phyloP scores from a whole-genome alignment of 2,888 invertebrate species.

The Dicyrtoma fusca region DNA sequence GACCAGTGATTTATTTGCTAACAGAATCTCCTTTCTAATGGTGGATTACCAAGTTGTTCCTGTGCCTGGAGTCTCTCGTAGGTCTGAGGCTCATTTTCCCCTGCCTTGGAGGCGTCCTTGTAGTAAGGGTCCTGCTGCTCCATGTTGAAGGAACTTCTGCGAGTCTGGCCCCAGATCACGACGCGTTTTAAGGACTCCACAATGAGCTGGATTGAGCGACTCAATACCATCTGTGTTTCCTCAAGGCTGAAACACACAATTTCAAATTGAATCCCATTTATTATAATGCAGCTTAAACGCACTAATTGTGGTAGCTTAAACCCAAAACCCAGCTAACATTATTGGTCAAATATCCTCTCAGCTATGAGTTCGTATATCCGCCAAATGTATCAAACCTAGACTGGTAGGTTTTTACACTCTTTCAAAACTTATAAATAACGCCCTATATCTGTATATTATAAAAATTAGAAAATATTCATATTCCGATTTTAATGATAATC shows the following conservation, averaged over 20 bases:
- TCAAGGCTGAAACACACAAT: conserved; percentile 65
- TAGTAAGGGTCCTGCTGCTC: conserved; percentile 41
- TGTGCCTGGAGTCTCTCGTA: conserved; percentile 47
- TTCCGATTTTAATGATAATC: too few relatives aligned
- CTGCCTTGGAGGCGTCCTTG: conserved; percentile 40
- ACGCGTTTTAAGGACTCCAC: conserved; percentile 74
- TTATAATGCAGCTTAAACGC: too few relatives aligned
- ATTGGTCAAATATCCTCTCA: too few relatives aligned
- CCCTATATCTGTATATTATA: too few relatives aligned
- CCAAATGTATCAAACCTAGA: too few relatives aligned
- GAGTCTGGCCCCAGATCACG: conserved; percentile 78
- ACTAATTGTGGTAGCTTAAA: too few relatives aligned
- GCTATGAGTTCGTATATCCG: too few relatives aligned
- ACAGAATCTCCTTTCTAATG: not conserved
- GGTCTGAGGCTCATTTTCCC: not conserved
- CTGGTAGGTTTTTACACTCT: too few relatives aligned
- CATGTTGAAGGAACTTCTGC: conserved; percentile 57
- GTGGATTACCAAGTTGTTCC: conserved; percentile 37
- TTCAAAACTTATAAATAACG: too few relatives aligned
- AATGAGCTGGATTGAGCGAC: conserved; percentile 69
- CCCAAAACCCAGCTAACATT: too few relatives aligned
- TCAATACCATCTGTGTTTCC: conserved; percentile 71
- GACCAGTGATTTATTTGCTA: not conserved
- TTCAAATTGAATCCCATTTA: too few relatives aligned
- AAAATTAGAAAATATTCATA: too few relatives aligned